Evolutionary conservation across 1,140 invertebrate genomes (phyloP).

Genomic region (Ooceraea biroi): DNA sequence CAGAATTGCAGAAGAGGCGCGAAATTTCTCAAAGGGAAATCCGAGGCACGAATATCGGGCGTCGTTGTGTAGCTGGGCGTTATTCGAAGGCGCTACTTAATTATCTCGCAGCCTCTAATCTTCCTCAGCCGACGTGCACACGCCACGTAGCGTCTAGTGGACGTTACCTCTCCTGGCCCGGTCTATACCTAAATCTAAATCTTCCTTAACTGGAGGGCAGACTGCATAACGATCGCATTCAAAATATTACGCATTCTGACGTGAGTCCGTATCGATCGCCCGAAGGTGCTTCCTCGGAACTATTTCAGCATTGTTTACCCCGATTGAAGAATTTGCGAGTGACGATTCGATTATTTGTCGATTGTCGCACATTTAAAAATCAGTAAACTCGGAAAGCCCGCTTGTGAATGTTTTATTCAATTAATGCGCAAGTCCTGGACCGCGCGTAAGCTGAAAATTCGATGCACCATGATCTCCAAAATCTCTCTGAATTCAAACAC

Average conservation of each 20-base stretch:
- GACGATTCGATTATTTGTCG: background rate
- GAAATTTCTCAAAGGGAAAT: constrained; percentile 65
- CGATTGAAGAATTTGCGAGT: constrained; percentile 6
- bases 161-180: constrained; percentile 47
- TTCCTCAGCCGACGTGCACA: constrained; percentile 83
- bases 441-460: too few species aligned
- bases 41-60: constrained; percentile 68
- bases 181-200: constrained; percentile 66
- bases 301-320: constrained; percentile 14
- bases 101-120: constrained; percentile 86
- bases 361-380: background rate
- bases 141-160: constrained; percentile 78
- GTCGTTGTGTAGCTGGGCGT: constrained; percentile 77
- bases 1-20: constrained; percentile 18
- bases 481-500: too few species aligned
- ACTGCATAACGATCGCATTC: constrained; percentile 60
- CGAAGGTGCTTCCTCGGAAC: constrained; percentile 6
- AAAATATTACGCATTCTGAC: constrained; percentile 53
- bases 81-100: constrained; percentile 86
- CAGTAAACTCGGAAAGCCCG: background rate
- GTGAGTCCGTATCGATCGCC: constrained; percentile 34
- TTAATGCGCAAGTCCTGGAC: too few species aligned
- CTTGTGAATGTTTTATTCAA: too few species aligned
- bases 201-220: constrained; percentile 61
- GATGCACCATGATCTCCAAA: too few species aligned